Conservation (phyloP, 1,140 invertebrate genomes). For the Platorchestia sp. region DNA sequence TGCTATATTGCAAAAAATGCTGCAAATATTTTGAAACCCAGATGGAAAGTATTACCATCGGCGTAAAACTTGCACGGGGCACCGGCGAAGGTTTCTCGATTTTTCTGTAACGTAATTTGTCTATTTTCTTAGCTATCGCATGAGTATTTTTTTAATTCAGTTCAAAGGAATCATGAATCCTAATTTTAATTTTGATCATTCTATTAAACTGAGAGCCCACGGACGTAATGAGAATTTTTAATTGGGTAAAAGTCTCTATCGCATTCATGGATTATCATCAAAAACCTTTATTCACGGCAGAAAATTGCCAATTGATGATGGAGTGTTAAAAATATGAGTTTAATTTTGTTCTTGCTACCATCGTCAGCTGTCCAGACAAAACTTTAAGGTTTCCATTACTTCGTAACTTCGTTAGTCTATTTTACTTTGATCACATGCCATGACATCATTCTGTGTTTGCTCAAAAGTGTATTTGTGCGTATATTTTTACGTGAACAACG, state of each 20-base stretch:
- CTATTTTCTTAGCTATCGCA: background rate
- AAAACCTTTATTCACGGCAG: background rate
- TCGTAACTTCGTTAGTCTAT: background rate
- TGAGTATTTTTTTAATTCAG: background rate
- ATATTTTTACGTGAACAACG: background rate
- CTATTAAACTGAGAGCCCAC: background rate
- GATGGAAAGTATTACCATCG: background rate
- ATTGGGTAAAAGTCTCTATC: background rate
- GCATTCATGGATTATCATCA: background rate
- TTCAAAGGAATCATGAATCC: background rate
- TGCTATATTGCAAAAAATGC: background rate
- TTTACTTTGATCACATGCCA: background rate
- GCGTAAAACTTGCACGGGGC: background rate
- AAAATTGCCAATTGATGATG: background rate
- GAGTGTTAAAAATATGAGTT: background rate
- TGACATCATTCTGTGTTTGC: background rate
- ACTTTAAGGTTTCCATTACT: background rate
- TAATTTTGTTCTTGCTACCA: background rate
- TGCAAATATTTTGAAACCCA: background rate
- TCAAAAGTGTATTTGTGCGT: background rate
- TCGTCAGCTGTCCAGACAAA: background rate
- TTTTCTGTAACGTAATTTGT: background rate
- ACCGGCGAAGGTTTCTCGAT: background rate
- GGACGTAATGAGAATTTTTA: background rate
- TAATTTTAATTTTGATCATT: background rate